A percentile compares a stretch with the other conserved stretches of the same genome.
These are phyloP conservation scores for Campylomormyrus numenius DNA, from an alignment of 2,113 vertebrate species.

Conservation along the genomic window DNA sequence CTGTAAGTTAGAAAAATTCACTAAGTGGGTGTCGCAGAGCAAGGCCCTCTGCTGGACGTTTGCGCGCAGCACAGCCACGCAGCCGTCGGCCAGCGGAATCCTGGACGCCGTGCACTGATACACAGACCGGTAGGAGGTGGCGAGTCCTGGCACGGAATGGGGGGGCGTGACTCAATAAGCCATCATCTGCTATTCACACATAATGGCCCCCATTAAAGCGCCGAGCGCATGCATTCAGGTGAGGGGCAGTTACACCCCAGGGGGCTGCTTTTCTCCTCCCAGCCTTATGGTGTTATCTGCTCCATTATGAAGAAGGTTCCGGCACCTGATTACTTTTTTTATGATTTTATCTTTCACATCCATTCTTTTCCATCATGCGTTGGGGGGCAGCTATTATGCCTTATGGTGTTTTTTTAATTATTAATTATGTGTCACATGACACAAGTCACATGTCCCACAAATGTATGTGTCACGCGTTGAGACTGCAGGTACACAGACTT, in stretches of 20 bases:
- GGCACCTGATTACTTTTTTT: neutral
- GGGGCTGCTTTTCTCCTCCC: neutral
- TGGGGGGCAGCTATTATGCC: neutral
- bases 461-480: neutral
- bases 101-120: neutral
- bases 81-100: neutral
- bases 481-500: neutral
- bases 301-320: neutral
- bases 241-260: neutral
- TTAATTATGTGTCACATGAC: neutral
- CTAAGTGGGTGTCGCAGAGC: neutral
- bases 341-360: neutral
- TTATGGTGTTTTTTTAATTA: neutral
- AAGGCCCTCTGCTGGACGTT: neutral
- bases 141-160: neutral
- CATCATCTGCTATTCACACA: neutral
- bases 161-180: neutral
- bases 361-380: neutral
- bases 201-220: neutral
- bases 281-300: neutral
- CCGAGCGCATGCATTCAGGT: neutral
- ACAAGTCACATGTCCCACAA: neutral
- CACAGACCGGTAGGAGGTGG: neutral
- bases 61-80: neutral
- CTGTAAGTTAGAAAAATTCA: slow-evolving; percentile 34